Evolutionary conservation across 2,888 invertebrate species (phyloP), one percentile per base, ranked within the genome.

Genomic region (Lingula anatina): DNA sequence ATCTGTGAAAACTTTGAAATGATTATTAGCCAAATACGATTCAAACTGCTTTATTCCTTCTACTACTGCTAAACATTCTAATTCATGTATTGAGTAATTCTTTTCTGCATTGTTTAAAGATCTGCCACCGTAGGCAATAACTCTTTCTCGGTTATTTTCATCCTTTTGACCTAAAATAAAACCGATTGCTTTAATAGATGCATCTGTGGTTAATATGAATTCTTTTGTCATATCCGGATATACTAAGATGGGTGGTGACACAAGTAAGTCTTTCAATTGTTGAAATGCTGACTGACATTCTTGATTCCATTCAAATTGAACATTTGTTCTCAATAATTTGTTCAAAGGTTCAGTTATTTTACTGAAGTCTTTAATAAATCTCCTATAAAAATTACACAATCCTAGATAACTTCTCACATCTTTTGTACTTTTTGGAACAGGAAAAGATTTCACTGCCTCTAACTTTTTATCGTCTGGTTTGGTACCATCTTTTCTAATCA

Each of bases 331-430:
- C 25, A 66, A 50, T n/a, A 68, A 46, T 1, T 44, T 31, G 52
- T 71, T 60, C 15, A 73, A 47, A 0, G 68, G 69, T 20, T 51
- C n/a, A n/a, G n/a, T n/a, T n/a, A n/a, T n/a, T n/a, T n/a, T n/a
- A n/a, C n/a, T n/a, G n/a, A n/a, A n/a, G n/a, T n/a, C n/a, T n/a
- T n/a, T n/a, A n/a, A n/a, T n/a, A n/a, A n/a, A n/a, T n/a, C 12
- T 35, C 35, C 12, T 35, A 12, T n/a, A n/a, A n/a, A n/a, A 37
- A 42, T 48, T 23, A 28, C 25, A 38, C 40, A 25, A 3, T 48
- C n/a, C n/a, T n/a, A n/a, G n/a, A n/a, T n/a, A n/a, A n/a, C n/a
- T n/a, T n/a, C n/a, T n/a, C n/a, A n/a, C 28, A 43, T 44, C 44
- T 12, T 27, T 23, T 21, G 31, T 31, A 28, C 42, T 49, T 12